Conservation (phyloP, 2,888 invertebrate genomes). For the Oeneis ivallda region DNA sequence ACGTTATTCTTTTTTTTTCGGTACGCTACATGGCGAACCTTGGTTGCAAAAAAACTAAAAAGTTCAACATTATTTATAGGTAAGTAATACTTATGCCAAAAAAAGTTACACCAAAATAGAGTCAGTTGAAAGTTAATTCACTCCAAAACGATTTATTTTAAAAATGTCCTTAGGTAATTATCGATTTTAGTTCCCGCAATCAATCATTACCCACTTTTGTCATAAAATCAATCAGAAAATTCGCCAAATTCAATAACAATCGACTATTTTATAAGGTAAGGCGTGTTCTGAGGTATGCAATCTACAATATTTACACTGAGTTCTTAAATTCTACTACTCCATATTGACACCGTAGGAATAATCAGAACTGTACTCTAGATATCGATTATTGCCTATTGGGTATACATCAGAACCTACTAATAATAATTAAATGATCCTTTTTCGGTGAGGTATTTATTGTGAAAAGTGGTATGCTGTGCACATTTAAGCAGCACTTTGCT, state of each 20-base stretch:
- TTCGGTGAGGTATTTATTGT: too few species aligned
- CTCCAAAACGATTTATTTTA: background rate
- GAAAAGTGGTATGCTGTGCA: too few species aligned
- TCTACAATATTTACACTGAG: slow-evolving; percentile 26
- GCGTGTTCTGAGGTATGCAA: slow-evolving; percentile 29
- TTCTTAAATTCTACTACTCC: slow-evolving; percentile 16
- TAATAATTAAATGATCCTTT: too few species aligned
- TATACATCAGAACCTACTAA: background rate
- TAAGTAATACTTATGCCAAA: too few species aligned
- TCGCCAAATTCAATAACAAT: background rate
- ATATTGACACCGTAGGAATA: slow-evolving; percentile 10
- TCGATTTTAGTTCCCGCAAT: background rate
- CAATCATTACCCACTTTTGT: background rate
- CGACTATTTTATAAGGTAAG: slow-evolving; percentile 24
- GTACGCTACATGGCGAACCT: too few species aligned
- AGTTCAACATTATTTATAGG: too few species aligned
- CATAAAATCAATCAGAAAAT: background rate
- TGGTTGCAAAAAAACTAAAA: too few species aligned
- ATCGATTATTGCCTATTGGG: too few species aligned
- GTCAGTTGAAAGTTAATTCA: background rate
- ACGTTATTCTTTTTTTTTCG: too few species aligned
- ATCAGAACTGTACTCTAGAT: background rate
- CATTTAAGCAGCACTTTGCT: too few species aligned
- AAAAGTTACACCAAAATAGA: background rate
- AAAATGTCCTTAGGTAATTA: background rate